These are phyloP conservation scores for Physeter macrocephalus DNA, from an alignment of 2,113 vertebrate species.

Conservation along the genomic window DNA sequence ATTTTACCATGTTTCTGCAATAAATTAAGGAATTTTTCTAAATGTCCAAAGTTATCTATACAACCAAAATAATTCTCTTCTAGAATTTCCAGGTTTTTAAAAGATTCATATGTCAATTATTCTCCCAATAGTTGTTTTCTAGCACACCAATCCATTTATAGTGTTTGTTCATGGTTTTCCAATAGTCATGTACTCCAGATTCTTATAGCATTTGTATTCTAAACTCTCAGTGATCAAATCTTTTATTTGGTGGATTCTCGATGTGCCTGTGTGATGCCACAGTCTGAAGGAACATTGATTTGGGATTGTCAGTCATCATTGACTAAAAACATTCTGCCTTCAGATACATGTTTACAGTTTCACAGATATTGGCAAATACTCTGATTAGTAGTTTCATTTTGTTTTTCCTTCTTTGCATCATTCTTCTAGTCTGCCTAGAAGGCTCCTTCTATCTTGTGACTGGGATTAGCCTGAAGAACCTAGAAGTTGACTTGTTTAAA, in stretches of 20 bases:
- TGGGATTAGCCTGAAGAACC: not conserved
- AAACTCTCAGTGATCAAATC: not conserved
- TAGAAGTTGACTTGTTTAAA: not conserved
- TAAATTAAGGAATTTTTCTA: not conserved
- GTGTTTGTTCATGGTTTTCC: not conserved
- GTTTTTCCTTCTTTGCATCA: not conserved
- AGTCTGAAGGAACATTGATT: rapidly evolving
- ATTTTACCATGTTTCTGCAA: not conserved
- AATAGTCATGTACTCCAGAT: not conserved
- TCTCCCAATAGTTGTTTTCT: not conserved
- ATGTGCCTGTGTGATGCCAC: not conserved
- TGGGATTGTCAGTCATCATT: too few relatives aligned
- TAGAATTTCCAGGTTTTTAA: not conserved
- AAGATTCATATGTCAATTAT: not conserved
- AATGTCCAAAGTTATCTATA: not conserved
- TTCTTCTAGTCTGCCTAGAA: not conserved
- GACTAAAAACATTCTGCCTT: not conserved
- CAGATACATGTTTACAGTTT: not conserved
- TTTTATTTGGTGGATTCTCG: not conserved
- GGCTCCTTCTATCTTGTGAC: not conserved
- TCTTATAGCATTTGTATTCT: not conserved
- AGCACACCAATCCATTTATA: not conserved
- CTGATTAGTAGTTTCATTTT: not conserved
- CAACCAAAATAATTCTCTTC: not conserved
- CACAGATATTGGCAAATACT: not conserved